phyloP scores from a whole-genome alignment of 2,113 vertebrate genomes.

The Calypte anna region DNA sequence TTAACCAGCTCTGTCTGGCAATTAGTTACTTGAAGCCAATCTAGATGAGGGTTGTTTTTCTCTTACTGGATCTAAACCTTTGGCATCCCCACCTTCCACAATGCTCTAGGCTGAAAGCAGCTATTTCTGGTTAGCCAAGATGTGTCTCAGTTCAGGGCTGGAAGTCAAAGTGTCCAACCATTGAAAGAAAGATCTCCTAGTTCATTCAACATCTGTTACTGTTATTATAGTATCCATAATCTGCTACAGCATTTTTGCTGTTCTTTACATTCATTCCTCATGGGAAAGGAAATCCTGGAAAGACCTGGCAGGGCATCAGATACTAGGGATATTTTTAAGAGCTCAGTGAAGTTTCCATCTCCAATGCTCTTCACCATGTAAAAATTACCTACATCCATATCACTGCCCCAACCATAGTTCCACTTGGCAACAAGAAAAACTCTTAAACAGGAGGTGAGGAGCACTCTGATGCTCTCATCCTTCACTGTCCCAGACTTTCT shows the following conservation, averaged over 20 bases:
- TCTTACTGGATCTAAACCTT: neutral
- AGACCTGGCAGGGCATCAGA: neutral
- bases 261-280: neutral
- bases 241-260: neutral
- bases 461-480: neutral
- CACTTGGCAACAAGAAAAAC: neutral
- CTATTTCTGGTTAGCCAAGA: neutral
- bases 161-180: neutral
- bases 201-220: neutral
- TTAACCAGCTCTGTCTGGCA: neutral
- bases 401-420: neutral
- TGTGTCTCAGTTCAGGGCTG: neutral
- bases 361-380: neutral
- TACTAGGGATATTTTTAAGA: neutral
- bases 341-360: neutral
- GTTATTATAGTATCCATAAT: neutral
- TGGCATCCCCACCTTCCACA: neutral
- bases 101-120: neutral
- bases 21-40: neutral
- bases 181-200: neutral
- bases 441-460: neutral
- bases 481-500: neutral
- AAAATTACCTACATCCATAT: neutral
- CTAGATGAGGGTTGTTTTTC: neutral
- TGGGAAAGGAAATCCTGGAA: neutral